These are phyloP conservation scores for Coreius guichenoti DNA, from an alignment of 2,797 vertebrate species.

Conservation along the genomic window DNA sequence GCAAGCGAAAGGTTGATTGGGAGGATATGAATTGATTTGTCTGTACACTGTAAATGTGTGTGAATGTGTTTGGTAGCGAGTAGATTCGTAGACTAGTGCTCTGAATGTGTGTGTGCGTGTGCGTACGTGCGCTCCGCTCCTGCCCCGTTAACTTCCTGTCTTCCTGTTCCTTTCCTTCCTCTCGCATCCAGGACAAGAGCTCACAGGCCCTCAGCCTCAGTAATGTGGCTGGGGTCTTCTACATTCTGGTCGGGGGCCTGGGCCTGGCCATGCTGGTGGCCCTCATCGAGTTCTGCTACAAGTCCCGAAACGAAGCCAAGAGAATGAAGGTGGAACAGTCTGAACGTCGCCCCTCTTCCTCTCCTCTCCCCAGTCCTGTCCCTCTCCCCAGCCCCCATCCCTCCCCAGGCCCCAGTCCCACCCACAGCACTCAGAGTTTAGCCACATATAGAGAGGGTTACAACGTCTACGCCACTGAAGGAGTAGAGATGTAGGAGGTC, in stretches of 20 bases:
- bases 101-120: conserved; percentile 33
- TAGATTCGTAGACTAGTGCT: conserved; percentile 45
- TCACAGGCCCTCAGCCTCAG: conserved; percentile 98
- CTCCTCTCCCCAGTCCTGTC: conserved; percentile 93
- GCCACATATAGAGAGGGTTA: conserved; percentile 99
- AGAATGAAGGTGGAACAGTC: conserved; percentile 99
- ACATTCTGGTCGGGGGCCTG: conserved; percentile 99
- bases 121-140: conserved; percentile 1
- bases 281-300: conserved; percentile 99
- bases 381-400: conserved; percentile 78
- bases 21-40: conserved; percentile 40
- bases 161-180: conserved; percentile 39
- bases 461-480: conserved; percentile 99
- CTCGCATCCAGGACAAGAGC: conserved; percentile 91
- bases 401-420: conserved; percentile 96
- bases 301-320: conserved; percentile 99
- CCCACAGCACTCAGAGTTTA: conserved; percentile 99
- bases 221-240: conserved; percentile 99
- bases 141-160: conserved; percentile 39
- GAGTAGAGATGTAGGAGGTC: conserved; percentile 99
- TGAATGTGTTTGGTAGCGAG: conserved; percentile 41
- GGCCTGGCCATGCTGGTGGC: conserved; percentile 99
- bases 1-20: conserved; percentile 44
- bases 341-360: conserved; percentile 80
- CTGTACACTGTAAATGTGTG: conserved; percentile 38